phyloP scores from a whole-genome alignment of 2,113 vertebrate species.

The Elachura formosa region DNA sequence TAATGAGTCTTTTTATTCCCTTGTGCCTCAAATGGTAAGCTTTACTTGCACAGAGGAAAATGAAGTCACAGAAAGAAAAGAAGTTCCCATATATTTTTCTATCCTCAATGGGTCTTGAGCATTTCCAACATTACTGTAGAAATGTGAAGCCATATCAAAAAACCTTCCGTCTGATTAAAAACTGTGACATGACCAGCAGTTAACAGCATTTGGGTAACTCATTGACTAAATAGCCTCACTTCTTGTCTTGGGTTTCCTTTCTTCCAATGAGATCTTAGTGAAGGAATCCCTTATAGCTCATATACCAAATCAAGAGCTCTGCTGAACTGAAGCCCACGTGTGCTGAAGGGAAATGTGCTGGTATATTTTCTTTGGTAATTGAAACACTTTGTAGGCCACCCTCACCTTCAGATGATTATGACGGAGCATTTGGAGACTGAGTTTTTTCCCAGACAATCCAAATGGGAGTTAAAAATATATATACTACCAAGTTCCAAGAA shows the following conservation, averaged over 20 bases:
- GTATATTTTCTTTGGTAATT: conserved; percentile 8
- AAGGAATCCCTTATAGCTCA: background rate
- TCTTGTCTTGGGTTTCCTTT: background rate
- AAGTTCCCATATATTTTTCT: background rate
- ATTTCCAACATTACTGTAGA: background rate
- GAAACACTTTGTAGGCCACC: conserved; percentile 3
- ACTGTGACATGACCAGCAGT: background rate
- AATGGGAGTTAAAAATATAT: background rate
- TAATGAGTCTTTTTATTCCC: conserved; percentile 30
- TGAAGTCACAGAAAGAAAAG: conserved; percentile 39
- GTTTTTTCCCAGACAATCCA: background rate
- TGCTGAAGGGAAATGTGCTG: background rate
- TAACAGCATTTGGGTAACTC: background rate
- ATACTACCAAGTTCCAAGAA: background rate
- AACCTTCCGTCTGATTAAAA: background rate
- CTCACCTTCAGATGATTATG: background rate
- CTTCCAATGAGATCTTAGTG: background rate
- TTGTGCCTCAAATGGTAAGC: background rate
- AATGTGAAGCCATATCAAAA: conserved; percentile 2
- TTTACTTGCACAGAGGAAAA: conserved; percentile 20
- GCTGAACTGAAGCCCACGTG: background rate
- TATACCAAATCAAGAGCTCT: background rate
- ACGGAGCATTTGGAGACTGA: background rate
- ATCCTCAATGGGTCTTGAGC: background rate
- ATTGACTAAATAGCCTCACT: background rate